A percentile compares a stretch with the other conserved stretches of the same genome.
Evolutionary conservation across 2,888 invertebrate species (phyloP).

Genomic region (Xylocampa areola): DNA sequence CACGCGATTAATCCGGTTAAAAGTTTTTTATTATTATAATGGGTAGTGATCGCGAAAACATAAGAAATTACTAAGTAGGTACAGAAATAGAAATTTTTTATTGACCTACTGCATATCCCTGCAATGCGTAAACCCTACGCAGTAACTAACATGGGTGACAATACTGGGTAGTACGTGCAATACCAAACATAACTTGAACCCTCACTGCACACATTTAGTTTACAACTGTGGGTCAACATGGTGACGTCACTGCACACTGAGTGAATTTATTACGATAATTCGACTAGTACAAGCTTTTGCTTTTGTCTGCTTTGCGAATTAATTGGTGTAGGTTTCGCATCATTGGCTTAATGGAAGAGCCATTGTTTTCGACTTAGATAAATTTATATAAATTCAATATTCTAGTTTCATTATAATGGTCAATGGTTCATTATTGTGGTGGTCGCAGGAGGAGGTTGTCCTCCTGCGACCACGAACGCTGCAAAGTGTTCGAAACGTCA

Average conservation of each 20-base stretch:
- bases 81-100: too few relatives aligned
- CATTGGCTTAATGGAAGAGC: conserved; percentile 28
- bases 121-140: conserved; percentile 27
- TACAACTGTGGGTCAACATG: not conserved
- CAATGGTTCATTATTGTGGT: too few relatives aligned
- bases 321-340: conserved; percentile 49
- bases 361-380: conserved; percentile 32
- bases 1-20: too few relatives aligned
- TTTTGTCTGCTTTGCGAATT: conserved; percentile 44
- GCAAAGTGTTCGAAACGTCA: too few relatives aligned
- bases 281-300: conserved; percentile 41
- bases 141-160: conserved; percentile 48
- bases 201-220: not conserved
- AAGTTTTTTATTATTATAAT: too few relatives aligned
- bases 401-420: too few relatives aligned
- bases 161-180: conserved; percentile 23
- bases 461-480: too few relatives aligned
- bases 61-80: too few relatives aligned
- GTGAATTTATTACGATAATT: conserved; percentile 37
- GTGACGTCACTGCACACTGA: not conserved
- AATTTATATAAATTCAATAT: too few relatives aligned
- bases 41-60: too few relatives aligned
- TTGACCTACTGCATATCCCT: conserved; percentile 34
- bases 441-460: too few relatives aligned
- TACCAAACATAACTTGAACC: not conserved